phyloP scores from a whole-genome alignment of 2,113 vertebrate species.

The Apodemus speciosus region DNA sequence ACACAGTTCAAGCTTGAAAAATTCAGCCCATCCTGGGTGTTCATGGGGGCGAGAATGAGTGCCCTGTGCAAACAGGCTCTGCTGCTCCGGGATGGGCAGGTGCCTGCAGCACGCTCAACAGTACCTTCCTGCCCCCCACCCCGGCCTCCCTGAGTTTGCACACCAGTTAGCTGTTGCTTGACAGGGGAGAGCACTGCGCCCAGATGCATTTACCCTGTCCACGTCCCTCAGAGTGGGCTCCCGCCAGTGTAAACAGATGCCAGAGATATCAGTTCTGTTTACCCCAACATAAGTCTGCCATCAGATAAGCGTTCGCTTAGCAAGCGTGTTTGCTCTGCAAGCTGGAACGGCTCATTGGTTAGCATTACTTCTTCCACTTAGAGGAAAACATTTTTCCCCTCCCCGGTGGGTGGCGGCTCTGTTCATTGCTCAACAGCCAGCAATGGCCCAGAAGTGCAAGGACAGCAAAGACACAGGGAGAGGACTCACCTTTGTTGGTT shows the following conservation, averaged over 20 bases:
- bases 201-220: background rate
- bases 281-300: constrained; percentile 43
- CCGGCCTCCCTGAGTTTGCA: background rate
- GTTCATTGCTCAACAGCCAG: constrained; percentile 27
- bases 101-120: background rate
- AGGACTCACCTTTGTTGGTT: accelerated
- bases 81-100: background rate
- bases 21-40: background rate
- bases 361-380: constrained; percentile 48
- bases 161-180: background rate
- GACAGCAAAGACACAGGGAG: background rate
- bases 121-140: background rate
- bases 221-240: background rate
- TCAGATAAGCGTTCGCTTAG: constrained; percentile 68
- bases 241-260: constrained; percentile 58
- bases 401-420: constrained; percentile 26
- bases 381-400: constrained; percentile 56
- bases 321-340: constrained; percentile 60
- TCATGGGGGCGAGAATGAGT: background rate
- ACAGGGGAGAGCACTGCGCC: background rate
- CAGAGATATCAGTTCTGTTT: constrained; percentile 56
- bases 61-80: constrained; percentile 6
- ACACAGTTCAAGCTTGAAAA: background rate
- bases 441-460: constrained; percentile 40
- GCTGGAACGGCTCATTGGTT: background rate